phyloP scores from a whole-genome alignment of 2,888 invertebrate genomes.

The Unio pictorum region DNA sequence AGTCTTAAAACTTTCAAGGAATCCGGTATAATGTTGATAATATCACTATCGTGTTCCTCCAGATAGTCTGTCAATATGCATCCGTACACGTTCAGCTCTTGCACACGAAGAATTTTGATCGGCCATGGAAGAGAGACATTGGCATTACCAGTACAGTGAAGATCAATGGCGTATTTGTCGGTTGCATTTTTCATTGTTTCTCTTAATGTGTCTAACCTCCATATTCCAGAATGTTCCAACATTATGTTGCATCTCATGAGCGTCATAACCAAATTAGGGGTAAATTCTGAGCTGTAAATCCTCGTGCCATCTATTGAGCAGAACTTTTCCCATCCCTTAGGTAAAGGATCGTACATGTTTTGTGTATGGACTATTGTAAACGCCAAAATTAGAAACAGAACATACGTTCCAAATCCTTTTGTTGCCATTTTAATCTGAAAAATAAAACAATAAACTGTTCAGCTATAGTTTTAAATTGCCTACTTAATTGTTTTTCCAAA shows the following conservation, averaged over 20 bases:
- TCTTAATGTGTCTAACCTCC: constrained; percentile 11
- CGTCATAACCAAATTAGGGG: constrained; percentile 5
- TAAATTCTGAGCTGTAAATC: constrained; percentile 23
- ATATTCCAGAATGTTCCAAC: constrained; percentile 10
- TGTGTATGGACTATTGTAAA: no score
- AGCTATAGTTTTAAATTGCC: no score
- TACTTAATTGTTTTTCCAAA: no score
- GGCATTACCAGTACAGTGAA: constrained; percentile 19
- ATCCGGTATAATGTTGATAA: constrained; percentile 24
- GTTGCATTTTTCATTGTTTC: constrained; percentile 6
- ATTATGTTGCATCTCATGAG: constrained; percentile 17
- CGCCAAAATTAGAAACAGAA: no score
- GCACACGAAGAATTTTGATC: constrained; percentile 32
- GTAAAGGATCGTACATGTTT: constrained; percentile 1
- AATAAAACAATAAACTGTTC: no score
- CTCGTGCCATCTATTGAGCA: constrained; percentile 13
- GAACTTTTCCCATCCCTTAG: constrained; percentile 22
- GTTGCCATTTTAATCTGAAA: no score
- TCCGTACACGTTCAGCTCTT: constrained; percentile 18
- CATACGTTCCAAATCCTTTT: no score
- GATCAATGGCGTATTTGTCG: constrained; percentile 19
- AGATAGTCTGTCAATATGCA: constrained; percentile 34
- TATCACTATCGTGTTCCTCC: constrained; percentile 15
- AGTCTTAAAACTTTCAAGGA: constrained; percentile 29
- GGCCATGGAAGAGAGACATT: constrained; percentile 42